Conservation (phyloP, 1,140 invertebrate species). For the Zelostemma sp. region DNA sequence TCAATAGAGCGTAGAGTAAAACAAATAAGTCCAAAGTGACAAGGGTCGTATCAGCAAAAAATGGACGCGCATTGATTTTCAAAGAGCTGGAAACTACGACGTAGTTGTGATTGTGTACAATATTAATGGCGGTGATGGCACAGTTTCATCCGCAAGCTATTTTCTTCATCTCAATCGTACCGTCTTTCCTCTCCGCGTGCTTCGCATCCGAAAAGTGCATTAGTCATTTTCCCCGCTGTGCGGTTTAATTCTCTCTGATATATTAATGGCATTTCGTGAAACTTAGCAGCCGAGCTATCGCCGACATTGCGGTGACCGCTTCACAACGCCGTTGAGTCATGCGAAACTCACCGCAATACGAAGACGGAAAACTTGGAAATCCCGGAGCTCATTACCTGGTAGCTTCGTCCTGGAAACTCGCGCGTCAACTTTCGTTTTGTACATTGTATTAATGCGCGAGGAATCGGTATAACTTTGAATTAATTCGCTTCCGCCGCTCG, state of each 20-base stretch:
- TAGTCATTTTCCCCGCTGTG: conserved; percentile 44
- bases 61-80: conserved; percentile 40
- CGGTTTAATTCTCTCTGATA: conserved; percentile 49
- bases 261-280: conserved; percentile 43
- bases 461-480: too few species aligned
- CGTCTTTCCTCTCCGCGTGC: conserved; percentile 28
- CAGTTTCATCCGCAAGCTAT: conserved; percentile 36
- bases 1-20: conserved; percentile 25
- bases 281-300: conserved; percentile 27
- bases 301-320: conserved; percentile 28
- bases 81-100: conserved; percentile 22
- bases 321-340: conserved; percentile 29
- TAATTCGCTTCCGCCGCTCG: too few species aligned
- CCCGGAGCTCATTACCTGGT: not conserved
- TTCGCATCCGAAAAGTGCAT: conserved; percentile 34
- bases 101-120: conserved; percentile 29
- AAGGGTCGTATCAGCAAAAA: conserved; percentile 13
- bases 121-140: conserved; percentile 37
- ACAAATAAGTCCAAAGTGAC: conserved; percentile 21
- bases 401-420: conserved; percentile 1
- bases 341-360: conserved; percentile 20
- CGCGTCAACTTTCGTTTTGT: not conserved
- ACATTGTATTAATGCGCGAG: not conserved
- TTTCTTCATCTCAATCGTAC: conserved; percentile 25
- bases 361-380: conserved; percentile 15